Evolutionary conservation across 2,888 invertebrate genomes (phyloP).

Genomic region (Arenicola marina): DNA sequence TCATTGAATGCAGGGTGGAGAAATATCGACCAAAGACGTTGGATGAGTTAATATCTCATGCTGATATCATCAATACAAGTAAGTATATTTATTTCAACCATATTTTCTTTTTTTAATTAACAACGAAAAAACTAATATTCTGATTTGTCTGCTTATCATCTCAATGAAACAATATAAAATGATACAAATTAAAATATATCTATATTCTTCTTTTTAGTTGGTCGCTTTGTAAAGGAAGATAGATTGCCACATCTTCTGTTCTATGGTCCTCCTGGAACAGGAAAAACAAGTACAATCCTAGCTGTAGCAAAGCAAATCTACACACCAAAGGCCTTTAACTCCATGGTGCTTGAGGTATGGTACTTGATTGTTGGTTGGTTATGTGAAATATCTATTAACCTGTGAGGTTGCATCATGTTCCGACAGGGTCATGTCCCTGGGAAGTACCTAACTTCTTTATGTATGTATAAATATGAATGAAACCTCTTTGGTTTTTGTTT

Average conservation of each 20-base stretch:
- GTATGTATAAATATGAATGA: too few relatives aligned
- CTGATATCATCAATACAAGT: slow-evolving; percentile 96
- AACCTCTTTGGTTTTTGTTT: too few relatives aligned
- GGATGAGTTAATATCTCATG: slow-evolving; percentile 93
- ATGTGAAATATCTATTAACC: too few relatives aligned
- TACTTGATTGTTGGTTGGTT: too few relatives aligned
- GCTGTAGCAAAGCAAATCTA: slow-evolving; percentile 94
- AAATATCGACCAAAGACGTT: slow-evolving; percentile 93
- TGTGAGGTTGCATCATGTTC: too few relatives aligned
- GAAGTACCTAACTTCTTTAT: background rate
- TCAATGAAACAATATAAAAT: background rate
- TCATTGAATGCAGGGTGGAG: slow-evolving; percentile 79
- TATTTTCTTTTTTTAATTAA: background rate
- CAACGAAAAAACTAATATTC: background rate
- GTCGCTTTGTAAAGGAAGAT: slow-evolving; percentile 78
- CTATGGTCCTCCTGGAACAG: slow-evolving; percentile 98
- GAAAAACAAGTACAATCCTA: slow-evolving; percentile 94
- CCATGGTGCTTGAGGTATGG: slow-evolving; percentile 77
- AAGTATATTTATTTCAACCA: slow-evolving; percentile 63
- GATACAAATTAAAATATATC: background rate
- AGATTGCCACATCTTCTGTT: slow-evolving; percentile 93
- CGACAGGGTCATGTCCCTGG: background rate
- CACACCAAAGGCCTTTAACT: slow-evolving; percentile 83
- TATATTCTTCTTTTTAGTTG: slow-evolving; percentile 49
- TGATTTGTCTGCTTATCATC: background rate